Evolutionary conservation across 2,113 vertebrate genomes (phyloP), one percentile per base, ranked within the genome.

Genomic region (Limnothrissa miodon): DNA sequence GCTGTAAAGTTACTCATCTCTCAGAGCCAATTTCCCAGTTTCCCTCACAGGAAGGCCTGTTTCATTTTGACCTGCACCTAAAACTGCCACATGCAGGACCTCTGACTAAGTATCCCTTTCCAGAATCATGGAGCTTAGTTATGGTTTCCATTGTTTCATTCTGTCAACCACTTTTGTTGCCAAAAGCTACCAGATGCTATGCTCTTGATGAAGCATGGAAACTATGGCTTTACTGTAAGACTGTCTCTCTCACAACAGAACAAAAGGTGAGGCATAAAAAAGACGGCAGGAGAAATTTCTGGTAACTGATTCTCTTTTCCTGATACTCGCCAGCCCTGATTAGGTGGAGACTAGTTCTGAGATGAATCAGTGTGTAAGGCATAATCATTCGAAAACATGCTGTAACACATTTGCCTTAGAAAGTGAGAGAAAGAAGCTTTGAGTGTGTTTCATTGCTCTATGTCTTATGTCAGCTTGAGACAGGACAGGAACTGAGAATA

Each of bases 401-500:
- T 11, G 7, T 39, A 46, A 39, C 19, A 56, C 62, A 36, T 59
- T 83, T 81, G 25, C 25, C 25, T 13, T 56, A 25, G 45, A 5
- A 79, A 46, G 74, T 48, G 53, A 4, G 29, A 86, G 45, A 80
- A 10, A 19, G 9, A 53, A 33, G 39, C 80, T 70, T 25, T 83
- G 45, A 62, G 17, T 79, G 17, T 79, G 36, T 45, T 74, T 39
- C 15, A 33, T 74, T 33, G 33, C 8, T 74, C 2, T 36, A 13
- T 17, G 36, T 81, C 39, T 81, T 42, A 33, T 83, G 79, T 85
- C 81, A 88, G 39, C 81, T 39, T 1, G 25, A 42, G 45, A 23
- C 59, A 45, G 46, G 33, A 87, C 66, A 86, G 88, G 85, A 89
- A 89, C 85, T 79, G 88, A 89, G 74, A 87, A 81, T 25, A 83